phyloP scores from a whole-genome alignment of 2,797 vertebrate species.

The Enteromius trimaculatus region DNA sequence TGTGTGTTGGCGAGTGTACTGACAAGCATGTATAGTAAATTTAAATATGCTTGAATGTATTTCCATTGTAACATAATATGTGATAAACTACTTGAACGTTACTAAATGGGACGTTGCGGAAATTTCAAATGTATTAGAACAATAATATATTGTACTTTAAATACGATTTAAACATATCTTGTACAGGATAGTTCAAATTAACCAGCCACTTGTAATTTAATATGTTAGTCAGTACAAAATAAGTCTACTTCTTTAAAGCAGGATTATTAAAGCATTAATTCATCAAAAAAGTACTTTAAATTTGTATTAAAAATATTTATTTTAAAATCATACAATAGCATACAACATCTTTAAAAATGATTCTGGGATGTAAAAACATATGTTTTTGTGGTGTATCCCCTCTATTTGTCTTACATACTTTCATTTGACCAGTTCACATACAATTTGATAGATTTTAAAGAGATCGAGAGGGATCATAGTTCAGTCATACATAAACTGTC shows the following conservation, averaged over 20 bases:
- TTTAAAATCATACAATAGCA: not conserved
- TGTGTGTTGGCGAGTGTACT: not conserved
- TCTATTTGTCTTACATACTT: slow-evolving; percentile 24
- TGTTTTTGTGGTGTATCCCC: slow-evolving; percentile 16
- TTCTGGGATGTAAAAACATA: not conserved
- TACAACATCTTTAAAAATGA: not conserved
- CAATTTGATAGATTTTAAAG: slow-evolving; percentile 57
- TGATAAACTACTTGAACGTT: not conserved
- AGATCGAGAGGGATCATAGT: slow-evolving; percentile 48
- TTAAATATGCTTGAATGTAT: not conserved
- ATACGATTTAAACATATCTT: not conserved
- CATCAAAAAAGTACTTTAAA: not conserved
- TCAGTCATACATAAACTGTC: slow-evolving; percentile 51
- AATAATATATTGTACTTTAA: too few species aligned
- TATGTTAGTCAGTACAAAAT: not conserved
- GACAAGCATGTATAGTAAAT: not conserved
- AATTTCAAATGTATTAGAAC: not conserved
- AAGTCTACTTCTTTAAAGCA: not conserved
- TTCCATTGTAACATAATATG: not conserved
- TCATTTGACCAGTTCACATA: slow-evolving; percentile 16
- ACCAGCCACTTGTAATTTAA: not conserved
- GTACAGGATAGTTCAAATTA: not conserved
- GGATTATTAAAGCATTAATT: not conserved
- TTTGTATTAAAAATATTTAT: not conserved
- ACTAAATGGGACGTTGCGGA: not conserved